Evolutionary conservation across 2,797 vertebrate species (phyloP), one percentile per base, ranked within the genome.

Genomic region (Hippopotamyrus pictus): DNA sequence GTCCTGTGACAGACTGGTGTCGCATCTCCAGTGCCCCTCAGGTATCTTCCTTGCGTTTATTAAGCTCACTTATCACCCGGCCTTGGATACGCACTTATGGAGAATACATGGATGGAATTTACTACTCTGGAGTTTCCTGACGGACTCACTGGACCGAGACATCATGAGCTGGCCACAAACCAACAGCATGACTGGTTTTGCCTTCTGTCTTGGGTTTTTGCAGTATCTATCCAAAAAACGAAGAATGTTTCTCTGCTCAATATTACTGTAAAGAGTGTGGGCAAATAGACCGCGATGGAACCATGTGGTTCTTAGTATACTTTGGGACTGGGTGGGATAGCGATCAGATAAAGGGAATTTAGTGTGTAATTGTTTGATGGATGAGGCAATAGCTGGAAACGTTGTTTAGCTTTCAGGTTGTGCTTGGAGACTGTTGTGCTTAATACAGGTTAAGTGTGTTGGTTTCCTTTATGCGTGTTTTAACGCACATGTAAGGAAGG

Each of bases 261-360:
- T 65, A 41, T 41, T 17, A 76, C 33, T 62, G 89, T 88, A 90
- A 91, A 84, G 88, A 14, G 12, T 90, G 91, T 89, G 88, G 90
- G 88, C 89, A 46, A 86, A 90, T 76, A 73, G n/a, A 88, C 86
- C 89, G 50, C 88, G 89, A 90, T 88, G 87, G 89, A 59, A 89
- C 88, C 44, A 82, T 91, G 90, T 87, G 85, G 87, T 44, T 62
- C 79, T 90, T 90, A 88, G 91, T 90, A 93, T 92, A 91, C 89
- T 22, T 89, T 46, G 90, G 46, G 88, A 90, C 88, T 88, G 89
- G 89, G 50, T 90, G 37, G 8, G 62, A 69, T 59, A n/a, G 25
- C 22, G 22, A 73, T 17, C 8, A 83, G 54, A 59, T 22, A 86
- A 50, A 90, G 69, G 50, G 86, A 90, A 57, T 88, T 88, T 37